Evolutionary conservation across 1,140 invertebrate genomes (phyloP), one percentile per base, ranked within the genome.

Genomic region (Saccostrea echinata): DNA sequence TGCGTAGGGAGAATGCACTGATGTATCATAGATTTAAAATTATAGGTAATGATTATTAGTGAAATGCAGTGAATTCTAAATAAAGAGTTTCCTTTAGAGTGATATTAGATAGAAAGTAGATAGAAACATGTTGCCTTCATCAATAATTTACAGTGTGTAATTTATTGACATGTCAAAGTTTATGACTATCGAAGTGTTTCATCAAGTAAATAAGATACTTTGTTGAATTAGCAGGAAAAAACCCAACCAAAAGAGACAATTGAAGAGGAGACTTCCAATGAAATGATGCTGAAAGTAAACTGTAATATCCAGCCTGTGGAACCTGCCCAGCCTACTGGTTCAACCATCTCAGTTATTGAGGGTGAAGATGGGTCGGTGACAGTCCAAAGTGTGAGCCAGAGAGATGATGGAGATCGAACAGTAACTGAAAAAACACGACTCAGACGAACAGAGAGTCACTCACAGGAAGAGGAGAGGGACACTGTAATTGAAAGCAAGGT

Each of bases 381-480:
- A 2, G 90, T 92, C 24, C 91, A 91, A 68, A 90, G 91, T 76
- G 86, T 89, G 0, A 90, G 89, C 3, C 86, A 90, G 27, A 88
- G 90, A 51, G 88, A 91, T 21, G 83, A 91, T 3, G 91, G 92
- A 11, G 90, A 92, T 35, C 87, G 90, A n/a, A 89, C 91, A 12
- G 89, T 93, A 6, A 92, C 92, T 0, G 90, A 97, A 91, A 94
- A 95, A 88, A 94, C 95, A 51, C 89, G 90, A n/a, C 68, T 90
- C 8, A 89, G 92, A 11, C 88, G 92, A 55, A 93, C 93, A 2
- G 97, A 93, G 96, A 96, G 53, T 76, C 97, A 97, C 11, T 97
- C 97, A 1, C 97, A 97, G 92, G 97, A 97, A 93, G 97, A 97
- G 1, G 96, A 97, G 3, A 97, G 97, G 4, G 97, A 97, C 61